Evolutionary conservation across 37 sponge, comb jelly and placozoan genomes (phyloP).

Genomic region (Halisarca cf. caerulea): DNA sequence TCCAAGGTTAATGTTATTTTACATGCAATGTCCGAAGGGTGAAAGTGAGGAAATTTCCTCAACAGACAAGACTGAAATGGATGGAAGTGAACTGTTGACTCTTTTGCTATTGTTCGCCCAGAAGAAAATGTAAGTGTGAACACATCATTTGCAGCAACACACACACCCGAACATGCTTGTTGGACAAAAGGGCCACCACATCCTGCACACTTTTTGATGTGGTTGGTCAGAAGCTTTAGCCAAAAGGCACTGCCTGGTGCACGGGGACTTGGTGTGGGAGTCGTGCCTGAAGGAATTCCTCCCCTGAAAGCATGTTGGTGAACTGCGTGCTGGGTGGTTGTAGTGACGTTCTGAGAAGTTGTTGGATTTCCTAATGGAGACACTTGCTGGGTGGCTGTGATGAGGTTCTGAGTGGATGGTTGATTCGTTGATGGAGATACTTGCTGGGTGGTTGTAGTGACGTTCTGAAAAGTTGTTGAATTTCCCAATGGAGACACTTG

Average conservation of each 20-base stretch:
- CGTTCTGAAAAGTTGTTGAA: background rate
- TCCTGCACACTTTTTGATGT: slow-evolving; percentile 12
- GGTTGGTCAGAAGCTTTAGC: background rate
- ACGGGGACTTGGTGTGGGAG: too few relatives aligned
- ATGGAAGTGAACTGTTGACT: background rate
- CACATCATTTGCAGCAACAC: background rate
- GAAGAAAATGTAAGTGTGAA: slow-evolving; percentile 4
- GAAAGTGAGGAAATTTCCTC: background rate
- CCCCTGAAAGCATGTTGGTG: too few relatives aligned
- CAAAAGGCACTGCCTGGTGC: background rate
- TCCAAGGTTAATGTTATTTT: background rate
- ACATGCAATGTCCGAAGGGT: background rate
- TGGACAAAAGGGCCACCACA: background rate
- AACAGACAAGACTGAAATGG: background rate
- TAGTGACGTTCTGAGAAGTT: background rate
- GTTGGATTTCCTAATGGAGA: background rate
- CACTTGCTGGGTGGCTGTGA: background rate
- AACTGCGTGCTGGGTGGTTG: background rate
- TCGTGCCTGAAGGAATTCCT: too few relatives aligned
- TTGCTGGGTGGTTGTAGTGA: background rate
- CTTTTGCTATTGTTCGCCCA: background rate
- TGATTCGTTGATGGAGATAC: too few relatives aligned
- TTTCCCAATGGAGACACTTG: background rate
- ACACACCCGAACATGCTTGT: background rate
- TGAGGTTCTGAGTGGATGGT: background rate